phyloP scores from a whole-genome alignment of 2,888 invertebrate genomes.

The Yponomeuta malinellus region DNA sequence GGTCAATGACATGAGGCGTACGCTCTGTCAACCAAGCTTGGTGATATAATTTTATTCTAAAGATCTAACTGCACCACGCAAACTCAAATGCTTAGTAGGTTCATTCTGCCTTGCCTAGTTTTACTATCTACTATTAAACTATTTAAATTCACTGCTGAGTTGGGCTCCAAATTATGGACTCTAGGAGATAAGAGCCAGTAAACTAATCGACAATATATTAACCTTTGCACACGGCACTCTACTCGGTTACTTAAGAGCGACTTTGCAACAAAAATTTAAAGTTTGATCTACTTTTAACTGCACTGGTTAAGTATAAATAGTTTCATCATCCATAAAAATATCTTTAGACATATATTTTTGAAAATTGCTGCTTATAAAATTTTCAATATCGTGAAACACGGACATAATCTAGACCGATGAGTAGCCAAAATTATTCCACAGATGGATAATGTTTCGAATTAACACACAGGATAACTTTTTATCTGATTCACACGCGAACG shows the following conservation, averaged over 20 bases:
- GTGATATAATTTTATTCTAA: neutral
- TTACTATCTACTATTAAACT: too few species aligned
- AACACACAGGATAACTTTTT: too few species aligned
- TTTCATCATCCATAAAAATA: neutral
- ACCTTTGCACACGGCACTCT: neutral
- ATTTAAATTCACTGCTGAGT: too few species aligned
- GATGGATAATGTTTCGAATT: too few species aligned
- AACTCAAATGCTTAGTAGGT: neutral
- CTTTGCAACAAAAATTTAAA: neutral
- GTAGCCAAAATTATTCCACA: too few species aligned
- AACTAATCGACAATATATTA: neutral
- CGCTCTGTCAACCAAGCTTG: conserved; percentile 36
- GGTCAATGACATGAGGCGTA: conserved; percentile 34
- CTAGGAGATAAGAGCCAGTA: neutral
- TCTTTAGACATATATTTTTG: too few species aligned
- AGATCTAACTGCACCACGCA: neutral
- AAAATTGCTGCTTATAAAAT: too few species aligned
- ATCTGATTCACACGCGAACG: too few species aligned
- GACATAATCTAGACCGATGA: too few species aligned
- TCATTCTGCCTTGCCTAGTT: too few species aligned
- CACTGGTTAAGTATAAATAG: neutral
- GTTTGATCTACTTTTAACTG: neutral
- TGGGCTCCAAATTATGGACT: too few species aligned
- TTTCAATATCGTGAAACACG: too few species aligned
- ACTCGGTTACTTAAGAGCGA: neutral